Conservation (phyloP, 2,797 vertebrate genomes). For the Botia kubotai region DNA sequence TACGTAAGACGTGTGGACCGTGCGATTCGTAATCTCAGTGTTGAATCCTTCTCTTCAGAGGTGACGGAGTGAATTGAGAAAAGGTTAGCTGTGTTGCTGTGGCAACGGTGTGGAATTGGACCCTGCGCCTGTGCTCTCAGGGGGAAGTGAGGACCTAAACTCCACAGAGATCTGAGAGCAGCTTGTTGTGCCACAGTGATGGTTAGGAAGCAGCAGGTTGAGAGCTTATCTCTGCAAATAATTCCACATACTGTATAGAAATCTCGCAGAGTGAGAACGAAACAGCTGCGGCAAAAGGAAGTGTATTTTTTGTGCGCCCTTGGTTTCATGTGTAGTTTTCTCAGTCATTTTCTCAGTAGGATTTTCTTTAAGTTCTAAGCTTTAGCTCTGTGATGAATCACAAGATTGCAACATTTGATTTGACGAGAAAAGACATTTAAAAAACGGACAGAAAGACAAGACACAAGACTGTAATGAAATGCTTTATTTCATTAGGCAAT, state of each 20-base stretch:
- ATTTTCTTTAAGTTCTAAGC: no score
- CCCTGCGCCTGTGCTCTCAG: constrained; percentile 30
- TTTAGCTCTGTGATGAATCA: not conserved
- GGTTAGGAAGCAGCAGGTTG: not conserved
- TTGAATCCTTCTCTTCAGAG: constrained; percentile 20
- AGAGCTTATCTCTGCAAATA: constrained; percentile 38
- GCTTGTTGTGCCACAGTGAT: constrained; percentile 20
- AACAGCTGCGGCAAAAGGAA: constrained; percentile 24
- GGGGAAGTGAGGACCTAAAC: constrained; percentile 13
- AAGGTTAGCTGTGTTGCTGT: constrained; percentile 48
- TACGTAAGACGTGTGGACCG: constrained; percentile 12
- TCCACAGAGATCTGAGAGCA: constrained; percentile 19
- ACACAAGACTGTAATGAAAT: no score
- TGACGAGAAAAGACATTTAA: not conserved
- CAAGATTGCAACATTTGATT: not conserved
- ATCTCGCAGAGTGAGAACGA: constrained; percentile 24
- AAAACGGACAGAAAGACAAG: not conserved
- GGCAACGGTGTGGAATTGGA: constrained; percentile 38
- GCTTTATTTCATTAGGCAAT: no score
- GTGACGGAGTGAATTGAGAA: constrained; percentile 37
- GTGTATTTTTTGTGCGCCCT: not conserved
- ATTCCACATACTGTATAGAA: not conserved
- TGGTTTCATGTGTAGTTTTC: not conserved
- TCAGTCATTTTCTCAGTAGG: not conserved
- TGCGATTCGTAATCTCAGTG: constrained; percentile 21